phyloP scores from a whole-genome alignment of 1,140 invertebrate species.

The Drosophila suzukii region DNA sequence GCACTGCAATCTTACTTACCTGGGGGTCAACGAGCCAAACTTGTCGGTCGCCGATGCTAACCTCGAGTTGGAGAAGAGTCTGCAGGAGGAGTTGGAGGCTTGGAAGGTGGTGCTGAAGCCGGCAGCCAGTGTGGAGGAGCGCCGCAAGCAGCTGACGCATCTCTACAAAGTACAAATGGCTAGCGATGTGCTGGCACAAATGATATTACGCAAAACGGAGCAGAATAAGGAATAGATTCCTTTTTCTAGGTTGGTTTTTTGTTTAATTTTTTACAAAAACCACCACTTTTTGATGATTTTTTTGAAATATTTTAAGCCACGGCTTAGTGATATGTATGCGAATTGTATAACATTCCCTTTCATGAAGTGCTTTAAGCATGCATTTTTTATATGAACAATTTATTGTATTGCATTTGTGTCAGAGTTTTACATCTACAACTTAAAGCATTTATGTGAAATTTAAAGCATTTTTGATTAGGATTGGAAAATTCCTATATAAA shows the following conservation, averaged over 20 bases:
- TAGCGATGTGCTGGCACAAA: slow-evolving; percentile 50
- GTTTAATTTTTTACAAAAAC: too few relatives aligned
- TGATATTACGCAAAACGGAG: slow-evolving; percentile 25
- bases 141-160: neutral
- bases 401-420: slow-evolving; percentile 18
- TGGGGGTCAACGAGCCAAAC: slow-evolving; percentile 28
- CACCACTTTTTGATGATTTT: too few relatives aligned
- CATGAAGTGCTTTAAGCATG: too few relatives aligned
- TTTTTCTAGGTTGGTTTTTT: neutral
- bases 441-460: slow-evolving; percentile 8
- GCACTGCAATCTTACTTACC: slow-evolving; percentile 42
- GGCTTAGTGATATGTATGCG: too few relatives aligned
- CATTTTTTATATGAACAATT: neutral
- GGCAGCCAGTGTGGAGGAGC: neutral
- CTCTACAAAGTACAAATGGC: slow-evolving; percentile 49
- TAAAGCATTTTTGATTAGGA: slow-evolving; percentile 13
- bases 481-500: neutral
- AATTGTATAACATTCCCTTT: neutral
- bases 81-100: slow-evolving; percentile 50
- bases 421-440: slow-evolving; percentile 4
- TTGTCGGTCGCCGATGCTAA: slow-evolving; percentile 5
- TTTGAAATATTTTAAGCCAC: too few relatives aligned
- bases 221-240: neutral
- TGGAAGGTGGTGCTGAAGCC: slow-evolving; percentile 12
- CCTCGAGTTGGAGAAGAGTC: slow-evolving; percentile 39